Evolutionary conservation across 2,113 vertebrate genomes (phyloP).

Genomic region (Protomyctophum bolini): DNA sequence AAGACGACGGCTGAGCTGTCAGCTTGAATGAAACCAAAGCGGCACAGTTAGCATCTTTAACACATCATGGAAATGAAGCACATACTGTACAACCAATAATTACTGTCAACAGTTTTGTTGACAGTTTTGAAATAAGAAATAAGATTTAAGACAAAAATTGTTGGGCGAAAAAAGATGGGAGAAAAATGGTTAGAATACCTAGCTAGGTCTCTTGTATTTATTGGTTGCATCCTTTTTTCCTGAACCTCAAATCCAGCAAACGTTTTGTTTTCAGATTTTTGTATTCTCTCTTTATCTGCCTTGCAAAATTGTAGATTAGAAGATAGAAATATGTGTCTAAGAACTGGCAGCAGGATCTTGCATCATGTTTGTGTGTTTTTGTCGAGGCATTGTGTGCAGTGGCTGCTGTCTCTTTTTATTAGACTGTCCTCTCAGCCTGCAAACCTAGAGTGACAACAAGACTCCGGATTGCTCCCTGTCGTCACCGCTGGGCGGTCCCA

Average conservation of each 20-base stretch:
- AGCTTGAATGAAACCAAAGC: constrained; percentile 60
- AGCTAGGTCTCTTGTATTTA: too few species aligned
- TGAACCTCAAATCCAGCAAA: too few species aligned
- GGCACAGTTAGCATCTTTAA: constrained; percentile 28
- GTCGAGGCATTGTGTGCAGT: constrained; percentile 33
- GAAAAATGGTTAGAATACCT: too few species aligned
- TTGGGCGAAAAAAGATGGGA: neutral
- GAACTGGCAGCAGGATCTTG: neutral
- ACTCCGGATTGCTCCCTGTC: constrained; percentile 54
- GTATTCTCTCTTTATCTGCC: too few species aligned
- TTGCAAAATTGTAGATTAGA: too few species aligned
- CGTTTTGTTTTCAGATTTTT: too few species aligned
- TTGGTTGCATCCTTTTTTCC: too few species aligned
- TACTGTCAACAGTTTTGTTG: neutral
- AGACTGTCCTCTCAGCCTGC: constrained; percentile 44
- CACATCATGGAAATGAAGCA: neutral
- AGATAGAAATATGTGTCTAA: constrained; percentile 3
- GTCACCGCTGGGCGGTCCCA: constrained; percentile 45
- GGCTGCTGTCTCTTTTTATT: constrained; percentile 49
- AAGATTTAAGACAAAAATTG: neutral
- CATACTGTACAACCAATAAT: too few species aligned
- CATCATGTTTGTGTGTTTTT: constrained; percentile 8
- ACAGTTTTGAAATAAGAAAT: neutral
- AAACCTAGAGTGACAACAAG: constrained; percentile 62
- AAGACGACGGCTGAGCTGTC: constrained; percentile 53